Evolutionary conservation across 1,140 invertebrate species (phyloP), one percentile per base, ranked within the genome.

Genomic region (Pachypsylla venusta): DNA sequence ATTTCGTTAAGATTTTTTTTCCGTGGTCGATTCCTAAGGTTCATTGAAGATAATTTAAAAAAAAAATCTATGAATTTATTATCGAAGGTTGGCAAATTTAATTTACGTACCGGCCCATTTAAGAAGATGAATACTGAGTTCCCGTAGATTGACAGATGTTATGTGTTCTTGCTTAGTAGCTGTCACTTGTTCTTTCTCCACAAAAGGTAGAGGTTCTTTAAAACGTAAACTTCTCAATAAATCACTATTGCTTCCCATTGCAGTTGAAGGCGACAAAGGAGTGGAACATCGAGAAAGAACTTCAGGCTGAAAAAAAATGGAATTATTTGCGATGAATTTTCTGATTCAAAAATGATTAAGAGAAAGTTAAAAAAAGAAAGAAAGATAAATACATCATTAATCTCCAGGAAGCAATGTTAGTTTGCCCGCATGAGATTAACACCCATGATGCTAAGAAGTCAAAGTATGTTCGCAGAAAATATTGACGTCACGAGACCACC

Each of bases 101-200:
- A n/a, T n/a, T n/a, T n/a, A n/a, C n/a, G n/a, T 19, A 48, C 42
- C 42, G 7, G 42, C 16, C 7, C 42, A 48, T 67, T 87, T 87
- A 56, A 89, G 73, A 59, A 89, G 71, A 73, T 89, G 85, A 71
- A 89, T 83, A 64, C 84, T 89, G 54, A 89, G 71, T 67, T 88
- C 86, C 0, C 86, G 77, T 24, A 89, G 74, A 72, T 89, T 89
- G 67, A 89, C 87, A 1, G 86, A 87, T 2, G 89, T 84, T 28
- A 90, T 79, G 70, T 91, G 86, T 64, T 91, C 87, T 67, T 89
- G 86, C 65, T 87, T 86, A 62, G 84, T 88, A 12, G 87, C 87
- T 2, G 87, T 89, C 65, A 85, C 89, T 25, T 80, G 85, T 70
- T 91, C 87, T n/a, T 82, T 75, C 69, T 90, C 87, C 42, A 81